Evolutionary conservation across 1,140 invertebrate species (phyloP).

Genomic region (Gonioctena quinquepunctata): DNA sequence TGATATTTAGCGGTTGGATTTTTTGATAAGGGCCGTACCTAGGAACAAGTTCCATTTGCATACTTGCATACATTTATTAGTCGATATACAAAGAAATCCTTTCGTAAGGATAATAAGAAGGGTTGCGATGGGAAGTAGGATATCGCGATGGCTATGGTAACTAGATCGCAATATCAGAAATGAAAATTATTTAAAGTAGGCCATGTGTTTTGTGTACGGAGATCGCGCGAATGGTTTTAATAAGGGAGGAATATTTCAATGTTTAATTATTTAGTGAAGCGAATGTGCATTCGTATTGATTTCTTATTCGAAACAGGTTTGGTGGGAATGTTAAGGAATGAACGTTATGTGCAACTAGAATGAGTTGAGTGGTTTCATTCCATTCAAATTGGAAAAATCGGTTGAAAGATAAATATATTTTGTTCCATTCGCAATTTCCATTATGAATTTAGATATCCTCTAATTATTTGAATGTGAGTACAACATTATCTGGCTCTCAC

Average conservation of each 20-base stretch:
- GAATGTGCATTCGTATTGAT: slow-evolving; percentile 15
- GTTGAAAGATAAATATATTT: too few species aligned
- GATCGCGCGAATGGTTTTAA: slow-evolving; percentile 18
- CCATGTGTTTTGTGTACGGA: slow-evolving; percentile 16
- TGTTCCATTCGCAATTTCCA: too few species aligned
- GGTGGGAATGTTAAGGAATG: slow-evolving; percentile 3
- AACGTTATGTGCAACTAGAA: background rate
- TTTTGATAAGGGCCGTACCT: slow-evolving; percentile 3
- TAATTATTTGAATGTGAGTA: too few species aligned
- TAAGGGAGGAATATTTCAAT: slow-evolving; percentile 17
- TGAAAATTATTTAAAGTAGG: slow-evolving; percentile 19
- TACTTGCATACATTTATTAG: slow-evolving; percentile 18
- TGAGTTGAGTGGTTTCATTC: background rate
- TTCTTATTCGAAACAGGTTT: slow-evolving; percentile 17
- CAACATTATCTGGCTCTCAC: too few species aligned
- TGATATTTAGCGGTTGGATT: slow-evolving; percentile 14
- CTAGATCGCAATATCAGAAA: slow-evolving; percentile 14
- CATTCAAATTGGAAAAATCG: too few species aligned
- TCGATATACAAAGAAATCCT: slow-evolving; percentile 7
- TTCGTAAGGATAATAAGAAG: slow-evolving; percentile 16
- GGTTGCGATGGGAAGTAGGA: slow-evolving; percentile 5
- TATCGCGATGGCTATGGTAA: background rate
- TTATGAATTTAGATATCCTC: too few species aligned
- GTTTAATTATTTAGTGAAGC: slow-evolving; percentile 14
- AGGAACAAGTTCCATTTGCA: slow-evolving; percentile 17